Evolutionary conservation across 2,113 vertebrate genomes (phyloP).

Genomic region (Vulpes ferrilata): DNA sequence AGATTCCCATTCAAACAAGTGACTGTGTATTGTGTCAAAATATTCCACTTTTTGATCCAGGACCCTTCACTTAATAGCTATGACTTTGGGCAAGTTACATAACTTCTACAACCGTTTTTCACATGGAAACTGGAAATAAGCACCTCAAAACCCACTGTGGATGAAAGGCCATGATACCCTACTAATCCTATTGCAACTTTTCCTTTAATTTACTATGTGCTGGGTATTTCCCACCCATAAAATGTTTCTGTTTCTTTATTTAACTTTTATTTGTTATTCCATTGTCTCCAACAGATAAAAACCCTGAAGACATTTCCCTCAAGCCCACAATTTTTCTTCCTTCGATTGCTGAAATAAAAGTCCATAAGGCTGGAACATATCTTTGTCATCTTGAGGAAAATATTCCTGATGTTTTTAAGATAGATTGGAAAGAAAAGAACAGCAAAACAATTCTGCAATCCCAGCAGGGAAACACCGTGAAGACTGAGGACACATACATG

Average conservation of each 20-base stretch:
- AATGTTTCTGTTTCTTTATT: not conserved
- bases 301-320: fast-evolving
- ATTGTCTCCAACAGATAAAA: conserved; percentile 45
- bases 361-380: conserved; percentile 53
- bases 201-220: not conserved
- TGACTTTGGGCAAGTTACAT: not conserved
- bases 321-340: conserved; percentile 76
- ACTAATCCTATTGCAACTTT: not conserved
- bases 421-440: conserved; percentile 79
- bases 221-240: not conserved
- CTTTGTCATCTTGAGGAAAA: conserved; percentile 88
- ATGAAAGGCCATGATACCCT: not conserved
- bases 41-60: not conserved
- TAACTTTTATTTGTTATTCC: not conserved
- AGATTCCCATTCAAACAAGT: not conserved
- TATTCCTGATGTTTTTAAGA: conserved; percentile 84
- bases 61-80: not conserved
- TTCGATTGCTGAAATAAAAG: not conserved
- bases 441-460: not conserved
- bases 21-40: not conserved
- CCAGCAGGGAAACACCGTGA: not conserved
- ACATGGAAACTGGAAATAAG: not conserved
- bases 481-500: conserved; percentile 65
- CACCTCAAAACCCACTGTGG: not conserved
- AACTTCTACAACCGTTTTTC: not conserved